Conservation (phyloP, 2,888 invertebrate species). For the Calameuta filiformis region DNA sequence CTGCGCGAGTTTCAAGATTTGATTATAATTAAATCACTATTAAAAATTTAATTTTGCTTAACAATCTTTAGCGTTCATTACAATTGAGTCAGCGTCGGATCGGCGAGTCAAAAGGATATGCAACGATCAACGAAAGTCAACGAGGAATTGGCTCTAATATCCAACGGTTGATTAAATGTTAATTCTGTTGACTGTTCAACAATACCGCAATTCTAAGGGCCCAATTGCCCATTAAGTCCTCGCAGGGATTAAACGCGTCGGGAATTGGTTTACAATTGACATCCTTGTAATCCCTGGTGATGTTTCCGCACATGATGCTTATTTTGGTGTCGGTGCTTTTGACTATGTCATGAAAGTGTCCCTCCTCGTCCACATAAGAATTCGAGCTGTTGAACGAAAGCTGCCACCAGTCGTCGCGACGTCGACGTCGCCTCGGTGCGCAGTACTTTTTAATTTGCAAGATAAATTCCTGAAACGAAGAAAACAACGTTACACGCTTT, state of each 20-base stretch:
- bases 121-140: background rate
- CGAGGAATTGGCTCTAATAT: background rate
- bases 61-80: no score
- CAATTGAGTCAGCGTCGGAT: no score
- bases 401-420: slow-evolving; percentile 4
- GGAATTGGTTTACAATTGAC: slow-evolving; percentile 69
- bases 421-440: background rate
- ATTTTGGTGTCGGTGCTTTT: background rate
- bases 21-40: no score
- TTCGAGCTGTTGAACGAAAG: background rate
- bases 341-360: background rate
- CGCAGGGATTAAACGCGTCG: slow-evolving; percentile 75
- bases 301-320: background rate
- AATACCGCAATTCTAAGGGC: slow-evolving; percentile 67
- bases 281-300: slow-evolving; percentile 42
- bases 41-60: no score
- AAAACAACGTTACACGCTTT: background rate
- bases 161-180: background rate
- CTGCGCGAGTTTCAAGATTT: no score
- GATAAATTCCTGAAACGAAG: slow-evolving; percentile 7
- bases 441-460: slow-evolving; percentile 2
- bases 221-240: slow-evolving; percentile 74
- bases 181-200: background rate
- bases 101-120: background rate
- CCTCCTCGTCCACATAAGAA: background rate